A percentile compares a stretch with the other conserved stretches of the same genome.
Evolutionary conservation across 2,888 invertebrate genomes (phyloP).

Genomic region (Syritta pipiens): DNA sequence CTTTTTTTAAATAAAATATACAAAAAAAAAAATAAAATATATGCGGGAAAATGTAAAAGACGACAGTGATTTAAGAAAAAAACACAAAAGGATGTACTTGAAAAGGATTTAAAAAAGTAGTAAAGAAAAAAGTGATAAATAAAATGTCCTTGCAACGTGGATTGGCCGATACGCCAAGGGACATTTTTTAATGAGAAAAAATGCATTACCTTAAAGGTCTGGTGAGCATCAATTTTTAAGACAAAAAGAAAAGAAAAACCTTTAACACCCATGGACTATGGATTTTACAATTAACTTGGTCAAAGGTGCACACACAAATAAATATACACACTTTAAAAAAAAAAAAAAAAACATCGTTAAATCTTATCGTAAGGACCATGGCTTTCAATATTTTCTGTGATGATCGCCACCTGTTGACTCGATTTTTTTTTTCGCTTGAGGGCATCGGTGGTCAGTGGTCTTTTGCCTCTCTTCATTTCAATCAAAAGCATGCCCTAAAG

Average conservation of each 20-base stretch:
- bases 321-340: background rate
- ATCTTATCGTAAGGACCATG: background rate
- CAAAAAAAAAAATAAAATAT: slow-evolving; percentile 1
- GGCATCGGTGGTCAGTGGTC: too few relatives aligned
- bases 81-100: background rate
- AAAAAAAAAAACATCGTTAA: background rate
- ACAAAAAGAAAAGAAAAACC: slow-evolving; percentile 1
- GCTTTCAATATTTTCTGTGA: background rate
- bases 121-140: background rate
- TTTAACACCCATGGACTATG: slow-evolving; percentile 2
- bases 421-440: too few relatives aligned
- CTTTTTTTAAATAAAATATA: slow-evolving; percentile 13
- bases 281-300: slow-evolving; percentile 12
- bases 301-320: slow-evolving; percentile 15
- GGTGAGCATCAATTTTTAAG: slow-evolving; percentile 53
- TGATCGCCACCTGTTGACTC: too few relatives aligned
- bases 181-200: slow-evolving; percentile 50
- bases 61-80: slow-evolving; percentile 27
- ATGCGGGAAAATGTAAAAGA: slow-evolving; percentile 10
- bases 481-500: too few relatives aligned
- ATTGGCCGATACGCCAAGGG: slow-evolving; percentile 46
- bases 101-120: background rate
- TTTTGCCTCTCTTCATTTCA: too few relatives aligned
- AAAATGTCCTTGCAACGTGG: background rate
- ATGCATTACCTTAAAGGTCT: slow-evolving; percentile 54